These are phyloP conservation scores for Pemphigus obesinymphae DNA, from an alignment of 1,140 invertebrate species.

Conservation along the genomic window DNA sequence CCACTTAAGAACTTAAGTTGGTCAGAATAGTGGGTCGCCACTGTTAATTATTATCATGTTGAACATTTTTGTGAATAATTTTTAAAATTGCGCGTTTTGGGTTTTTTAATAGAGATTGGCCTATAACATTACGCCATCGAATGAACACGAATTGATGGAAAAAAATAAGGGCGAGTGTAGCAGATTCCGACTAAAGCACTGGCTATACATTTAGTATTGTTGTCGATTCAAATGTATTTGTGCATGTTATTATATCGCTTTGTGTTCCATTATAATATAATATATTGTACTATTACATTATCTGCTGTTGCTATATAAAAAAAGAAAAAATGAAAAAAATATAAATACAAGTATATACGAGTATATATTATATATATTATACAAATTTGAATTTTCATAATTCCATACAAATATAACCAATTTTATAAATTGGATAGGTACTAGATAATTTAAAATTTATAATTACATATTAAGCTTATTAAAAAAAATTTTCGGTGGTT, in stretches of 20 bases:
- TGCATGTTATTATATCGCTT: background rate
- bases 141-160: slow-evolving; percentile 55
- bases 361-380: background rate
- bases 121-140: slow-evolving; percentile 55
- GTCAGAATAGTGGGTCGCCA: too few relatives aligned
- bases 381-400: too few relatives aligned
- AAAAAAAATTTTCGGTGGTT: too few relatives aligned
- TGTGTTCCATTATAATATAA: background rate
- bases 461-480: too few relatives aligned
- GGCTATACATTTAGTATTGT: slow-evolving; percentile 51
- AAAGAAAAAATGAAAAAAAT: background rate
- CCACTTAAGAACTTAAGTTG: too few relatives aligned
- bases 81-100: too few relatives aligned
- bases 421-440: background rate
- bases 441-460: too few relatives aligned
- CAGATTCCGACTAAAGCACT: slow-evolving; percentile 56
- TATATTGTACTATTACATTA: background rate
- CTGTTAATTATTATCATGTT: too few relatives aligned
- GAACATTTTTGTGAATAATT: too few relatives aligned
- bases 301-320: background rate
- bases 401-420: background rate
- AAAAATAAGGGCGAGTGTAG: slow-evolving; percentile 52
- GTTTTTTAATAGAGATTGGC: slow-evolving; percentile 53
- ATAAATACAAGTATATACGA: background rate
- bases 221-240: background rate